Conservation (phyloP, 2,113 vertebrate species). For the Toxotes jaculatrix region DNA sequence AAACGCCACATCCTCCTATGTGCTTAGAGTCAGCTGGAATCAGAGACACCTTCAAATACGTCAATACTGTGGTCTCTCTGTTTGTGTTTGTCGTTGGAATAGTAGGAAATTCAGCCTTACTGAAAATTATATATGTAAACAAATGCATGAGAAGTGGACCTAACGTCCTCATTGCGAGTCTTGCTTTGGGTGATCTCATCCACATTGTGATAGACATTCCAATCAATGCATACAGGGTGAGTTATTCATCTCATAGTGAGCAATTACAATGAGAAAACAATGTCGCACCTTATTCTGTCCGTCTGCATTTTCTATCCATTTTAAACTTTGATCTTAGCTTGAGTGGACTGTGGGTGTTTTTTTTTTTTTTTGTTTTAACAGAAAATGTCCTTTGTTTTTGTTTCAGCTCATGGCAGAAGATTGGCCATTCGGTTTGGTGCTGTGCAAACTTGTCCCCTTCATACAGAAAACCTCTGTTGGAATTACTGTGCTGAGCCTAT, state of each 20-base stretch:
- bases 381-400: constrained; percentile 54
- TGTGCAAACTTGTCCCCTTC: constrained; percentile 96
- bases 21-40: constrained; percentile 85
- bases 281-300: neutral
- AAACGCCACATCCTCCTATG: constrained; percentile 75
- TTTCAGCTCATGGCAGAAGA: constrained; percentile 91
- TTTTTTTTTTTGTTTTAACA: neutral
- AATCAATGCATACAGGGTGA: constrained; percentile 92
- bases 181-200: constrained; percentile 92
- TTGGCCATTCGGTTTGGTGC: constrained; percentile 91
- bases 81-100: constrained; percentile 91
- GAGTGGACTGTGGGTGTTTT: constrained; percentile 26
- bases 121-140: constrained; percentile 92
- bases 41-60: constrained; percentile 90
- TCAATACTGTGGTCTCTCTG: constrained; percentile 89
- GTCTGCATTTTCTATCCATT: constrained; percentile 36
- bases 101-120: constrained; percentile 89
- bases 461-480: constrained; percentile 95
- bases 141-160: constrained; percentile 93
- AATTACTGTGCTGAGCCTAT: constrained; percentile 94
- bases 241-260: constrained; percentile 19
- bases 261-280: constrained; percentile 44
- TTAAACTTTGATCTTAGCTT: constrained; percentile 37
- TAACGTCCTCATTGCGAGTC: constrained; percentile 92
- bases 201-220: constrained; percentile 93